These are phyloP conservation scores for Phoxinus phoxinus DNA, from an alignment of 2,113 vertebrate genomes.

Conservation along the genomic window DNA sequence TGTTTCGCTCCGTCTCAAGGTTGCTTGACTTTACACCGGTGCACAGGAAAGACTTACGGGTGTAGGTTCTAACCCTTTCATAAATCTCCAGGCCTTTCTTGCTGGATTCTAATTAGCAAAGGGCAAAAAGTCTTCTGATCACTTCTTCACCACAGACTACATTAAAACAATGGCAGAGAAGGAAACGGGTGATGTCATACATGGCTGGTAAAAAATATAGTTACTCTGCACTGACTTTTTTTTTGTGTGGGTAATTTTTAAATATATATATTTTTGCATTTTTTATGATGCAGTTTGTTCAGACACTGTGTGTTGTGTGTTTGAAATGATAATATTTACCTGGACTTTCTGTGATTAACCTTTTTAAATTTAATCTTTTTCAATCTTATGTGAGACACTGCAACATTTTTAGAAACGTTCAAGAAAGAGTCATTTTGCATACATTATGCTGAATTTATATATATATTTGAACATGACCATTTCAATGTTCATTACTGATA, in stretches of 20 bases:
- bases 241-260: not conserved
- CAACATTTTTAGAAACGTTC: not conserved
- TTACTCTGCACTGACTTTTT: slow-evolving; percentile 74
- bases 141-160: slow-evolving; percentile 66
- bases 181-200: slow-evolving; percentile 24
- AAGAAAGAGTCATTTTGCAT: not conserved
- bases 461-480: not conserved
- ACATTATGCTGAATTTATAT: not conserved
- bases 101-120: slow-evolving; percentile 75
- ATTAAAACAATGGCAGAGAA: slow-evolving; percentile 68
- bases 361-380: not conserved
- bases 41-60: slow-evolving; percentile 77
- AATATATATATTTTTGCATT: not conserved
- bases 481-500: not conserved
- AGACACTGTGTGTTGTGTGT: not conserved
- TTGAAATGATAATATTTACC: not conserved
- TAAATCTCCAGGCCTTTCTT: slow-evolving; percentile 71
- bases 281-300: not conserved
- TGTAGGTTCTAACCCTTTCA: slow-evolving; percentile 71
- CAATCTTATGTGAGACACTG: not conserved
- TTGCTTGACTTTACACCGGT: slow-evolving; percentile 74
- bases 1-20: slow-evolving; percentile 73
- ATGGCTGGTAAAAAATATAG: slow-evolving; percentile 60
- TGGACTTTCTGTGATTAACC: not conserved
- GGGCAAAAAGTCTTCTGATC: slow-evolving; percentile 71